A percentile compares a stretch with the other conserved stretches of the same genome.
Conservation (phyloP, 2,888 invertebrate genomes). For the Cephus nigrinus region DNA sequence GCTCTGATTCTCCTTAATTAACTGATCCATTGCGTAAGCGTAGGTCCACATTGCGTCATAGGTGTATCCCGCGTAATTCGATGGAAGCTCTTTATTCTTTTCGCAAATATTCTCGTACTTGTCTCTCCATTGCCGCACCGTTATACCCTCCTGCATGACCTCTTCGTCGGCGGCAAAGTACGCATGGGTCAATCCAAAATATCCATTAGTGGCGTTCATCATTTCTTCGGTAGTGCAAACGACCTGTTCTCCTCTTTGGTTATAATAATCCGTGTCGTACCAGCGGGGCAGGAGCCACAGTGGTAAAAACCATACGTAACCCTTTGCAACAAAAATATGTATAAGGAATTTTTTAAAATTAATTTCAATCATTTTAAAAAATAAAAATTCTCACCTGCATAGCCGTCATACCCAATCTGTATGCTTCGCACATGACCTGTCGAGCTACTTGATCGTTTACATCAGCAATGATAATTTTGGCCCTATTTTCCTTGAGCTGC, state of each 20-base stretch:
- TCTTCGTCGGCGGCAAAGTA: conserved; percentile 73
- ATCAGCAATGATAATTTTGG: conserved; percentile 83
- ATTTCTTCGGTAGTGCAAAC: conserved; percentile 75
- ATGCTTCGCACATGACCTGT: conserved; percentile 86
- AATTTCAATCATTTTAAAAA: not conserved
- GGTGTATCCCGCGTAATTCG: conserved; percentile 79
- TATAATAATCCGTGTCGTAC: conserved; percentile 72
- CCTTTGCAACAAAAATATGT: conserved; percentile 62
- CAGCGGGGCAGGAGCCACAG: conserved; percentile 75
- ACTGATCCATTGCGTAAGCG: conserved; percentile 76
- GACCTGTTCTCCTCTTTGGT: conserved; percentile 65
- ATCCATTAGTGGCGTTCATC: conserved; percentile 77
- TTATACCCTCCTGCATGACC: conserved; percentile 74
- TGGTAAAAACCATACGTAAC: conserved; percentile 90
- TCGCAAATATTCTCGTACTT: conserved; percentile 61
- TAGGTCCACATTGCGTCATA: conserved; percentile 88
- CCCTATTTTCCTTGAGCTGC: conserved; percentile 74
- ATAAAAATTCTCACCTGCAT: conserved; percentile 48
- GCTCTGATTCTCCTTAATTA: conserved; percentile 73
- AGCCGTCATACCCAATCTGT: conserved; percentile 76
- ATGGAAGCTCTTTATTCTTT: conserved; percentile 56
- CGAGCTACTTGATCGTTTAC: conserved; percentile 79
- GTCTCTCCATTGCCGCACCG: conserved; percentile 74
- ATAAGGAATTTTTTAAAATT: not conserved
- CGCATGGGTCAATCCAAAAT: conserved; percentile 77